A percentile compares a stretch with the other conserved stretches of the same genome.
Conservation (phyloP, 2,888 invertebrate species). For the Oligia latruncula region DNA sequence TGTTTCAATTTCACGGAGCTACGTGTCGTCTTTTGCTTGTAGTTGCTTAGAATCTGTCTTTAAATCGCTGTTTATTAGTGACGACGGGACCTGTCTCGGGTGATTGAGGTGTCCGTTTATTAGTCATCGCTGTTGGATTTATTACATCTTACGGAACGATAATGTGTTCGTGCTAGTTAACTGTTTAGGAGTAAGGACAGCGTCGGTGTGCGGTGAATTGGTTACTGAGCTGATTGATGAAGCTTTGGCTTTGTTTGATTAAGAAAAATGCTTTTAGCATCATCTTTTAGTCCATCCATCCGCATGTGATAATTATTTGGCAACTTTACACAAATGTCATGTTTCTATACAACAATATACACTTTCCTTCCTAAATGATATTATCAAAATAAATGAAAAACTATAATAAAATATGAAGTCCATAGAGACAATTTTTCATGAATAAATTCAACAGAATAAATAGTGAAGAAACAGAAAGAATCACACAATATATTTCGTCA, state of each 20-base stretch:
- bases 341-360: too few species aligned
- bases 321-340: too few species aligned
- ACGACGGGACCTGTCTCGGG: slow-evolving; percentile 82
- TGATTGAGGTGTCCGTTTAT: slow-evolving; percentile 83
- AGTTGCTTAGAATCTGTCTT: slow-evolving; percentile 81
- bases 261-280: background rate
- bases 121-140: slow-evolving; percentile 75
- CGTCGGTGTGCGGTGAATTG: slow-evolving; percentile 17
- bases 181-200: slow-evolving; percentile 8
- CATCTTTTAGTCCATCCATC: too few species aligned
- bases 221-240: background rate
- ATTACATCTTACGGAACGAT: slow-evolving; percentile 66
- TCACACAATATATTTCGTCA: slow-evolving; percentile 13
- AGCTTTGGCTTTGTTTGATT: background rate
- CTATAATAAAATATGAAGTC: background rate
- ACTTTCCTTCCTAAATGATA: too few species aligned
- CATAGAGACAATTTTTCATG: background rate
- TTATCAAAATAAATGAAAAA: background rate
- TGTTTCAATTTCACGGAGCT: slow-evolving; percentile 83
- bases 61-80: slow-evolving; percentile 83
- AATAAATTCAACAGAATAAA: background rate
- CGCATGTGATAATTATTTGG: too few species aligned
- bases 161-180: slow-evolving; percentile 55
- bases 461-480: background rate
- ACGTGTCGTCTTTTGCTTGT: slow-evolving; percentile 75